phyloP scores from a whole-genome alignment of 2,888 invertebrate species.

The Clivina fossor region DNA sequence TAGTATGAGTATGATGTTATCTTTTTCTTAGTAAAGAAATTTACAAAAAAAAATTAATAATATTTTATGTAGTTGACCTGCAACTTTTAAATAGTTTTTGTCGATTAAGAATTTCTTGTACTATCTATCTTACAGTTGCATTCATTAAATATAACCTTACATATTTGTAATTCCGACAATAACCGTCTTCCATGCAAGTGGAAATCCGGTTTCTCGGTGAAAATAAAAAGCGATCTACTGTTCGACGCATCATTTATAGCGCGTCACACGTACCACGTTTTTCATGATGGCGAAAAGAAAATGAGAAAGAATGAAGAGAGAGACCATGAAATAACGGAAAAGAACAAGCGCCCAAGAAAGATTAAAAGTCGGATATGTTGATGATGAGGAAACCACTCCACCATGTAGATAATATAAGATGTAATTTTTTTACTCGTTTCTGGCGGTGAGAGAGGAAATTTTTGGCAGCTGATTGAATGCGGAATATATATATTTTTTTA shows the following conservation, averaged over 20 bases:
- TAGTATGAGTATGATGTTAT: no score
- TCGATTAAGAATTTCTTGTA: no score
- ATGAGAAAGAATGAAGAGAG: slow-evolving; percentile 26
- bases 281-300: slow-evolving; percentile 28
- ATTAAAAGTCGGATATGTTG: slow-evolving; percentile 25
- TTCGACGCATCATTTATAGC: slow-evolving; percentile 8
- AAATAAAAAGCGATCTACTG: background rate
- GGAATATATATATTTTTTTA: no score
- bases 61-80: no score
- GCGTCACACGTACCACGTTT: slow-evolving; percentile 8
- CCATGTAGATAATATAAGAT: slow-evolving; percentile 22
- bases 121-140: no score
- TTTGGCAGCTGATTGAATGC: no score
- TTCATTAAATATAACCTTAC: slow-evolving; percentile 22
- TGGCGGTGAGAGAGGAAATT: no score
- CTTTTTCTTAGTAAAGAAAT: no score
- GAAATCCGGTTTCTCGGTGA: background rate
- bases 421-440: background rate
- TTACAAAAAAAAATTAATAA: no score
- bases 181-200: slow-evolving; percentile 10
- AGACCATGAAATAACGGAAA: slow-evolving; percentile 29
- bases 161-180: slow-evolving; percentile 30
- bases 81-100: no score
- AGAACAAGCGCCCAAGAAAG: no score
- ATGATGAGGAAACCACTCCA: slow-evolving; percentile 25